phyloP scores from a whole-genome alignment of 2,113 vertebrate genomes.

The Aegithalos caudatus region DNA sequence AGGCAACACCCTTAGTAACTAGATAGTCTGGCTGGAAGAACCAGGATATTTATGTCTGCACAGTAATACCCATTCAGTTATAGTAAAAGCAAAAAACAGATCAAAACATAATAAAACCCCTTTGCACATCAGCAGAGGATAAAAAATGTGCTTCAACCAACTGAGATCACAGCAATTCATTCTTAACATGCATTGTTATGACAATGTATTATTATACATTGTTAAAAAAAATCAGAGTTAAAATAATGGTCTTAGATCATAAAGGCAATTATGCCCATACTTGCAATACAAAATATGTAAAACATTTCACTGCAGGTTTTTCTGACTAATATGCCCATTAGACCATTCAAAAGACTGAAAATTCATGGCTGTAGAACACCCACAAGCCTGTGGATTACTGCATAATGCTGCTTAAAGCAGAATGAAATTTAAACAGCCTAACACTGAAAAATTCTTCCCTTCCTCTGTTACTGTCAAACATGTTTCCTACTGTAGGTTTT shows the following conservation, averaged over 20 bases:
- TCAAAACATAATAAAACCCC: neutral
- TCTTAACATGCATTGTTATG: neutral
- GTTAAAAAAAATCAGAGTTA: neutral
- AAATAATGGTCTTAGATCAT: neutral
- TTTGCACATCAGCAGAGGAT: neutral
- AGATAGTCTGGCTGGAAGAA: neutral
- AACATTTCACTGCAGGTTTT: neutral
- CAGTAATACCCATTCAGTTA: neutral
- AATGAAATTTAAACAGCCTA: neutral
- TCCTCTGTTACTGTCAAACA: constrained; percentile 8
- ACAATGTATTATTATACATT: neutral
- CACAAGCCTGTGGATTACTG: neutral
- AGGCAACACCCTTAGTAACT: neutral
- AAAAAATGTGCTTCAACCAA: neutral
- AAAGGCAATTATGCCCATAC: neutral
- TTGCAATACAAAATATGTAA: neutral
- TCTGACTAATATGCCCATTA: neutral
- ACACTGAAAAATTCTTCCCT: neutral
- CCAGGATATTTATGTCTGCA: neutral
- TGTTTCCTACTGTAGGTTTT: neutral
- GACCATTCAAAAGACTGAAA: neutral
- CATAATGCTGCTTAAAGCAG: neutral
- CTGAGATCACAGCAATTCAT: neutral
- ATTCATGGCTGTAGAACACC: neutral
- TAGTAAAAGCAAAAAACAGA: neutral